These are phyloP conservation scores for Adelphocoris suturalis DNA, from an alignment of 2,888 invertebrate species.

Conservation along the genomic window DNA sequence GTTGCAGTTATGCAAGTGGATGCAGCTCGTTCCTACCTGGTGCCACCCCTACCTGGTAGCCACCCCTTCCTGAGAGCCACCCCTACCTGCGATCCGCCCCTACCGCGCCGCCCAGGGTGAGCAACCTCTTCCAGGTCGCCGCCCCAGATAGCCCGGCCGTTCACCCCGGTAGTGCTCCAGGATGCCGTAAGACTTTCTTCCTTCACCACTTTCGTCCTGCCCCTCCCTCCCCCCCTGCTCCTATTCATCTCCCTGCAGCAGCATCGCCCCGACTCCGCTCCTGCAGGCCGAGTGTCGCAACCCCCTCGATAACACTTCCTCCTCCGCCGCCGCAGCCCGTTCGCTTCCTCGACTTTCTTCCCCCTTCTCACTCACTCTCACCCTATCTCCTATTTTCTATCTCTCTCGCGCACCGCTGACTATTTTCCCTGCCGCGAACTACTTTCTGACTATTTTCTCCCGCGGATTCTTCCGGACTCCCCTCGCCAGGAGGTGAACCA, in stretches of 20 bases:
- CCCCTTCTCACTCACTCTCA: not conserved
- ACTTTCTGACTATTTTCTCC: not conserved
- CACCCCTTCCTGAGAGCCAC: not conserved
- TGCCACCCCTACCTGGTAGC: not conserved
- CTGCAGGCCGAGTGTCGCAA: conserved; percentile 15
- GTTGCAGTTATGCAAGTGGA: too few species aligned
- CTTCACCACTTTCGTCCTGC: conserved; percentile 34
- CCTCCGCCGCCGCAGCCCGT: not conserved
- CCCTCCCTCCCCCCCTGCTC: not conserved
- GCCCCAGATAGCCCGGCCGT: conserved; percentile 44
- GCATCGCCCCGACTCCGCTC: not conserved
- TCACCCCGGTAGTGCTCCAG: conserved; percentile 43
- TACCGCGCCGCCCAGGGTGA: not conserved
- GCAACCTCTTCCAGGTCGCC: conserved; percentile 11
- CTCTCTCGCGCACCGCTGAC: not conserved
- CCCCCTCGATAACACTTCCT: not conserved
- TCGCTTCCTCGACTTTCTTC: conserved; percentile 29
- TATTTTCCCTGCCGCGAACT: conserved; percentile 2
- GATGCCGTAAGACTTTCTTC: conserved; percentile 34
- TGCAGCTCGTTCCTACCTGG: not conserved
- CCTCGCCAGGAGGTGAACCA: not conserved
- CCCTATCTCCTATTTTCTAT: conserved; percentile 1
- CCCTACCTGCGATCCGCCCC: not conserved
- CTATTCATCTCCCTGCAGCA: conserved; percentile 6
- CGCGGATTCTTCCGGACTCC: conserved; percentile 26